Evolutionary conservation across 2,888 invertebrate species (phyloP).

Genomic region (Drosophila quasianomalipes): DNA sequence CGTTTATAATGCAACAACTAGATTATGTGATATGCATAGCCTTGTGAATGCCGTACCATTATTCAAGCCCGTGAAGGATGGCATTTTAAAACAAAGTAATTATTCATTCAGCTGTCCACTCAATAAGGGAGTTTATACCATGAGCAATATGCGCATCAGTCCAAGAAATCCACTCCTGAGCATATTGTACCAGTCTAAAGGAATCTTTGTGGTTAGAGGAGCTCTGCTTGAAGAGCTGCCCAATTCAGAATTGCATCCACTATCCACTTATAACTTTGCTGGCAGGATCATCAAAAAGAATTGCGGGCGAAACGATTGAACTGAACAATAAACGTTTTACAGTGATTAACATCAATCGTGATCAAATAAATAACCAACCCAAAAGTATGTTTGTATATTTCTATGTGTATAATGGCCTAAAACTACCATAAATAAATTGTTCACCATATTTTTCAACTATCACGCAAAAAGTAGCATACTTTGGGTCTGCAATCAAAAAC

Average conservation of each 20-base stretch:
- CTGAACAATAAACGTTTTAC: background rate
- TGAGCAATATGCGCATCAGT: constrained; percentile 65
- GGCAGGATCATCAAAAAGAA: constrained; percentile 56
- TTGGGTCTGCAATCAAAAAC: constrained; percentile 12
- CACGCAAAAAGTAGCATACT: constrained; percentile 18
- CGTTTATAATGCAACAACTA: constrained; percentile 69
- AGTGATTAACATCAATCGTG: background rate
- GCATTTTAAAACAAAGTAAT: constrained; percentile 65
- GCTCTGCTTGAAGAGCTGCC: constrained; percentile 59
- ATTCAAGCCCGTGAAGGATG: constrained; percentile 64
- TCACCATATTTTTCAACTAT: background rate
- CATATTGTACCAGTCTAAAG: constrained; percentile 59
- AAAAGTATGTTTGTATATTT: background rate
- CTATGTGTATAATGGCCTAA: background rate
- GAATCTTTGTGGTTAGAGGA: constrained; percentile 55
- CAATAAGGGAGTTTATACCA: constrained; percentile 63
- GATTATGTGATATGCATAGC: constrained; percentile 56
- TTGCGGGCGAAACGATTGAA: constrained; percentile 56
- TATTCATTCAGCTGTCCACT: constrained; percentile 73
- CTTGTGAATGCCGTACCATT: constrained; percentile 68
- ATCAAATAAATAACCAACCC: background rate
- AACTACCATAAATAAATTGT: background rate
- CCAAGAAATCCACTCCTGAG: constrained; percentile 61
- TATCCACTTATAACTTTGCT: constrained; percentile 61
- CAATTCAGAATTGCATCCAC: constrained; percentile 22